Evolutionary conservation across 2,888 invertebrate species (phyloP).

Genomic region (Agriopis leucophaearia): DNA sequence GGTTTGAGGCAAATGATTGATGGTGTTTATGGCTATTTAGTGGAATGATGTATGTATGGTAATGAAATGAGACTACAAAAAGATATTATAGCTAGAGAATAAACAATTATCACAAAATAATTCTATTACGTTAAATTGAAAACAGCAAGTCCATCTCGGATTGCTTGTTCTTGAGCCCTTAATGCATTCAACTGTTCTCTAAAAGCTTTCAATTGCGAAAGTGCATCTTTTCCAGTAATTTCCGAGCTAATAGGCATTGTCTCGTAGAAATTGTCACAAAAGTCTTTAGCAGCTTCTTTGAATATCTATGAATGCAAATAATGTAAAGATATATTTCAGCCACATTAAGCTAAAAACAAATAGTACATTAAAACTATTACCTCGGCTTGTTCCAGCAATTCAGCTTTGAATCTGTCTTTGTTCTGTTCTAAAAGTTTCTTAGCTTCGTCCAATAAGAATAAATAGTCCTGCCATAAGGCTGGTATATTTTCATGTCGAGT

Average conservation of each 20-base stretch:
- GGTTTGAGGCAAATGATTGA: too few relatives aligned
- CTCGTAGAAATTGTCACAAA: constrained; percentile 89
- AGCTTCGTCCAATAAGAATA: constrained; percentile 89
- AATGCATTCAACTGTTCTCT: constrained; percentile 85
- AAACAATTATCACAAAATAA: neutral
- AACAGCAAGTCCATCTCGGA: constrained; percentile 90
- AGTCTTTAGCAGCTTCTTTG: constrained; percentile 88
- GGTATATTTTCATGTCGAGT: constrained; percentile 87
- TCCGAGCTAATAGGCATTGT: constrained; percentile 89
- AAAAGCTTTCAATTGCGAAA: constrained; percentile 83
- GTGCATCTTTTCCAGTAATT: constrained; percentile 85
- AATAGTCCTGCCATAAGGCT: constrained; percentile 90
- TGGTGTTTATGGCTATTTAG: too few relatives aligned
- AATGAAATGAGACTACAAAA: neutral
- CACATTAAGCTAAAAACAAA: too few relatives aligned
- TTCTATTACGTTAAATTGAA: constrained; percentile 89
- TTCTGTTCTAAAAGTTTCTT: constrained; percentile 91
- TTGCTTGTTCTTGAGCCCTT: constrained; percentile 88
- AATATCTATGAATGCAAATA: constrained; percentile 76
- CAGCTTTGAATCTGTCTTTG: constrained; percentile 91
- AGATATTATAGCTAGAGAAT: neutral
- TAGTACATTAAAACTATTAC: constrained; percentile 52
- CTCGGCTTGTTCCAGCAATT: constrained; percentile 90
- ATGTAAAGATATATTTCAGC: too few relatives aligned
- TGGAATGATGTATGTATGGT: too few relatives aligned